Evolutionary conservation across 2,113 vertebrate genomes (phyloP), one percentile per base, ranked within the genome.

Genomic region (Tylochromis polylepis): DNA sequence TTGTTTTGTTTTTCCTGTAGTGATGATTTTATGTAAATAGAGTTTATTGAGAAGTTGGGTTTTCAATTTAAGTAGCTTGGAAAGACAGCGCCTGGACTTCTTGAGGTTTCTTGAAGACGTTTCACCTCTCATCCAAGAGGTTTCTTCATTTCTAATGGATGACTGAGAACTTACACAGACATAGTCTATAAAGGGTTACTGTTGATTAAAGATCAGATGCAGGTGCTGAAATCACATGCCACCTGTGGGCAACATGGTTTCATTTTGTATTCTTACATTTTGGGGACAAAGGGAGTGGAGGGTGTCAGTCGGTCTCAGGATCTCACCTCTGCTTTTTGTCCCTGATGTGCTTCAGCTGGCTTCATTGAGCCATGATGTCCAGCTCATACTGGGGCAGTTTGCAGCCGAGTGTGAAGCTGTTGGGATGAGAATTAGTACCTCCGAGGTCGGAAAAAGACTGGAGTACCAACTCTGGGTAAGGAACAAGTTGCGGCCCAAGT

Each of bases 181-280:
- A 60, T 11, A 34, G 59, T 62, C 59, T 34, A 20, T 62, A 18
- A 62, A 62, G 1, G 29, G 59, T 62, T 62, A 38, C n/a, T 38
- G 34, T 4, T 36, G 18, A 12, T 65, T 65, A 65, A 65, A 65
- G 31, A 38, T 65, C 34, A 65, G 20, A 38, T 65, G 60, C 20
- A 67, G 62, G 11, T 38, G 62, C 34, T 67, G n/a, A 67, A 67
- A 38, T 67, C 34, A 67, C 38, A 67, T 67, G 62, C 34, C 62
- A 38, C 62, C 34, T 67, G 34, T 67, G 62, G 34, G 6, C 62
- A 67, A 67, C 34, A 67, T 38, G 20, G 6, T 38, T 14, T 67
- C 6, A 38, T 38, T 67, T 1, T 38, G 20, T 38, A 38, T 22
- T 67, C 18, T 65, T 65, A 38, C 18, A 38, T 65, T 65, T 65